A percentile compares a stretch with the other conserved stretches of the same genome.
phyloP scores from a whole-genome alignment of 2,888 invertebrate genomes.

The Galeopsomyia nigrocyanea region DNA sequence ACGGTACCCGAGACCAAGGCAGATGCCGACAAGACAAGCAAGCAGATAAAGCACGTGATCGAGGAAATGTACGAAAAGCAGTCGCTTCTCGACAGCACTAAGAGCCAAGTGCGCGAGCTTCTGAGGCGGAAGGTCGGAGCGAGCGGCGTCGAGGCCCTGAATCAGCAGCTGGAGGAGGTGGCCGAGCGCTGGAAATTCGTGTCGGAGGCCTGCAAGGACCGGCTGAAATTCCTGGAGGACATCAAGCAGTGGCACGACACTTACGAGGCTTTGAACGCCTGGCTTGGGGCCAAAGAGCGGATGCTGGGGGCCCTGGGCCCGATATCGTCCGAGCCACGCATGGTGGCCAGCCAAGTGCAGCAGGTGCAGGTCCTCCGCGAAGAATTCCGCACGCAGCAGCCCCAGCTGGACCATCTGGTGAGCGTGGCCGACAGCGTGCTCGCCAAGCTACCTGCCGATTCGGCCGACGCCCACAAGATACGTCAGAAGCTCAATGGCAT shows the following conservation, averaged over 20 bases:
- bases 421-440: conserved; percentile 85
- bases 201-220: conserved; percentile 84
- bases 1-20: conserved; percentile 84
- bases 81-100: conserved; percentile 89
- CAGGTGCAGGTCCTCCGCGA: conserved; percentile 92
- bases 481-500: conserved; percentile 81
- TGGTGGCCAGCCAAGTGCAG: conserved; percentile 96
- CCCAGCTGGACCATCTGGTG: conserved; percentile 87
- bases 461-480: conserved; percentile 77
- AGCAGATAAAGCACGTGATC: conserved; percentile 83
- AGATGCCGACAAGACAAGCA: conserved; percentile 90
- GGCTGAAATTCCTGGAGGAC: conserved; percentile 84
- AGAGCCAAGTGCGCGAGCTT: conserved; percentile 89
- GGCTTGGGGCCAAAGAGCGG: conserved; percentile 93
- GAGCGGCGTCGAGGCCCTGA: conserved; percentile 85
- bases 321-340: conserved; percentile 94
- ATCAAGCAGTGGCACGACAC: conserved; percentile 94
- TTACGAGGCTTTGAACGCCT: conserved; percentile 85
- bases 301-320: conserved; percentile 97
- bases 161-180: conserved; percentile 86
- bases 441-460: conserved; percentile 71
- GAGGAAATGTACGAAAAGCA: conserved; percentile 96
- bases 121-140: conserved; percentile 87
- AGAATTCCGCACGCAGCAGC: conserved; percentile 94
- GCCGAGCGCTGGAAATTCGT: conserved; percentile 88